phyloP scores from a whole-genome alignment of 2,888 invertebrate genomes.

The Polymixis lichenea region DNA sequence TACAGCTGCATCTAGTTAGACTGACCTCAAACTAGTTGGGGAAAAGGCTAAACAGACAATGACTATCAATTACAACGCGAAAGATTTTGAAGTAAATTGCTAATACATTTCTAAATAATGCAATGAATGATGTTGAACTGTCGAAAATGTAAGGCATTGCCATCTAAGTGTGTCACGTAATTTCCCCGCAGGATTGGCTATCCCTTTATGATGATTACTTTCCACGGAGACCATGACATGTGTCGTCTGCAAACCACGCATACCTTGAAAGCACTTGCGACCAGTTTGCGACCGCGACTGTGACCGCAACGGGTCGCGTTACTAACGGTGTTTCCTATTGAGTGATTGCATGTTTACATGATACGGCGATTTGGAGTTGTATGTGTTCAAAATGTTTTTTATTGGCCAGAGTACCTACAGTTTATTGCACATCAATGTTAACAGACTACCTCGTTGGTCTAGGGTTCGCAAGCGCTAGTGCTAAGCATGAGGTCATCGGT shows the following conservation, averaged over 20 bases:
- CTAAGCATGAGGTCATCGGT: too few species aligned
- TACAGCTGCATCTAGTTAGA: too few species aligned
- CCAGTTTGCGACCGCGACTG: slow-evolving; percentile 31
- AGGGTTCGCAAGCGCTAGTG: too few species aligned
- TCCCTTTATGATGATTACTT: not conserved
- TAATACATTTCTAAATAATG: not conserved
- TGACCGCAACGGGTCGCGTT: slow-evolving; percentile 41
- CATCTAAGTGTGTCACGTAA: not conserved
- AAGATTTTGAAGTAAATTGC: too few species aligned
- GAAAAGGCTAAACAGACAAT: too few species aligned
- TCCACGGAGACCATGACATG: not conserved
- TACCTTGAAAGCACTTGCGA: slow-evolving; percentile 32
- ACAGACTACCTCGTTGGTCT: too few species aligned
- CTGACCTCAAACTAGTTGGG: too few species aligned
- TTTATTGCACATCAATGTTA: not conserved
- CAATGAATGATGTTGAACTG: not conserved
- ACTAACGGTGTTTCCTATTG: slow-evolving; percentile 33
- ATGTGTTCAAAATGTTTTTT: not conserved
- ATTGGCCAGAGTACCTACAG: not conserved
- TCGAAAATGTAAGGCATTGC: not conserved
- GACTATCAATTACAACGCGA: too few species aligned
- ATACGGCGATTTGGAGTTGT: slow-evolving; percentile 11
- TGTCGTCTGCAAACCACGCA: slow-evolving; percentile 32
- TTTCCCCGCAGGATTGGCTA: not conserved
- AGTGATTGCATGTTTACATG: not conserved